A percentile compares a stretch with the other conserved stretches of the same genome.
These are phyloP conservation scores for Tenthredo mesomela DNA, from an alignment of 2,888 invertebrate species.

Conservation along the genomic window DNA sequence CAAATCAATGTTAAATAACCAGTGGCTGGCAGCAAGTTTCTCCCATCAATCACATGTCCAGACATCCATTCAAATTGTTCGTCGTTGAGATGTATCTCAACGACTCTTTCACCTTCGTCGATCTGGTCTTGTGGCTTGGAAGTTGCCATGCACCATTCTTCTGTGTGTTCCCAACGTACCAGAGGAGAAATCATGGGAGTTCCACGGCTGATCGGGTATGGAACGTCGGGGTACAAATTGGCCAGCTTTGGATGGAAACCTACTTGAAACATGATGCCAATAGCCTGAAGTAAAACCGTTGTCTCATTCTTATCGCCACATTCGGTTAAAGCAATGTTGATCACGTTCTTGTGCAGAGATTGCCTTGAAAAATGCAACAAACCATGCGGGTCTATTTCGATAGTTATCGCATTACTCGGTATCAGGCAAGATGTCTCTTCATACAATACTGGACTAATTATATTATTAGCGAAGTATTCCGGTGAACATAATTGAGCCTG, in stretches of 20 bases:
- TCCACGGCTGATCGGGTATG: constrained; percentile 80
- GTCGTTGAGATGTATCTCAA: constrained; percentile 82
- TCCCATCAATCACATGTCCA: constrained; percentile 90
- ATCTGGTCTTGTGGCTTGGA: constrained; percentile 85
- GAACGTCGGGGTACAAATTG: constrained; percentile 78
- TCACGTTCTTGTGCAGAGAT: constrained; percentile 80
- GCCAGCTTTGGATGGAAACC: constrained; percentile 80
- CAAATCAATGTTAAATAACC: constrained; percentile 79
- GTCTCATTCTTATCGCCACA: constrained; percentile 79
- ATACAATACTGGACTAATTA: constrained; percentile 78
- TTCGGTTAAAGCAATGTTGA: constrained; percentile 82
- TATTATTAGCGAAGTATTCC: constrained; percentile 81
- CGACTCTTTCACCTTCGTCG: constrained; percentile 83
- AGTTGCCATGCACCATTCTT: constrained; percentile 81
- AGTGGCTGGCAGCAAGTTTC: constrained; percentile 85
- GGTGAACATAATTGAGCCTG: constrained; percentile 79
- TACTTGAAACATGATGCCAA: constrained; percentile 80
- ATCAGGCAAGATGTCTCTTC: constrained; percentile 83
- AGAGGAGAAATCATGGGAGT: constrained; percentile 81
- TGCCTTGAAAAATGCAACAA: constrained; percentile 85
- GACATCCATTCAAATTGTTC: constrained; percentile 85
- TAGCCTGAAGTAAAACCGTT: constrained; percentile 74
- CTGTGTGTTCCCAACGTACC: constrained; percentile 80
- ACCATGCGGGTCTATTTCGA: constrained; percentile 87
- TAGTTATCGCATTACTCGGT: constrained; percentile 82